Percentiles rank a stretch among this genome's conserved stretches.
Evolutionary conservation across 2,113 vertebrate species (phyloP).

Genomic region (Gavialis gangeticus): DNA sequence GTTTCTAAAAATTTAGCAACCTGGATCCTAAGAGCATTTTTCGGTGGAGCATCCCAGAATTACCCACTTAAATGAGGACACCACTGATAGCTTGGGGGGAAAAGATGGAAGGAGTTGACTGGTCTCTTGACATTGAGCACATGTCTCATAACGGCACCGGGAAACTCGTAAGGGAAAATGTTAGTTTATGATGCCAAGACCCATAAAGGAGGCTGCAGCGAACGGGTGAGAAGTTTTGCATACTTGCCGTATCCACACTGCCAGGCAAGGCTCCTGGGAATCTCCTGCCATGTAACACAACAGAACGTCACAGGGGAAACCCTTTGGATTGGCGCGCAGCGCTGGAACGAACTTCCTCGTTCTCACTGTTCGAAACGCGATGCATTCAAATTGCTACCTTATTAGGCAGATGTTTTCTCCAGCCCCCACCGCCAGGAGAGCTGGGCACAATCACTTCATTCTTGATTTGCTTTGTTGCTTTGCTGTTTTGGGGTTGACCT

Average conservation of each 20-base stretch:
- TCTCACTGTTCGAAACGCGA: background rate
- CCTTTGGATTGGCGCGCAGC: accelerated
- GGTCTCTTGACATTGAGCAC: background rate
- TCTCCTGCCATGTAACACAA: background rate
- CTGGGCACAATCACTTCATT: no score
- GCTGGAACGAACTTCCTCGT: background rate
- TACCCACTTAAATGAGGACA: accelerated
- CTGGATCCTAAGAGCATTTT: background rate
- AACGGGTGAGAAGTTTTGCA: background rate
- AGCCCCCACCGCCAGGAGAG: accelerated
- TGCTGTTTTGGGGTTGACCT: accelerated
- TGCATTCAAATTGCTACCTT: accelerated
- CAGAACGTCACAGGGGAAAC: accelerated
- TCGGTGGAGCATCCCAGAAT: accelerated
- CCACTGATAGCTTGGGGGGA: accelerated
- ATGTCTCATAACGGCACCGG: accelerated
- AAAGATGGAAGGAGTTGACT: background rate
- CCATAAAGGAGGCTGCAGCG: background rate
- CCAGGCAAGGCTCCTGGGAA: background rate
- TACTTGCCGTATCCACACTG: background rate
- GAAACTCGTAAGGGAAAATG: background rate
- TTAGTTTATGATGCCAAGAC: background rate
- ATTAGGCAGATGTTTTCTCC: accelerated
- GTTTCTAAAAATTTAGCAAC: background rate
- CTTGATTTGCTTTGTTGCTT: no score